Percentiles rank a stretch among this genome's conserved stretches.
These are phyloP conservation scores for Acanthopagrus latus DNA, from an alignment of 2,797 vertebrate genomes.

Conservation along the genomic window DNA sequence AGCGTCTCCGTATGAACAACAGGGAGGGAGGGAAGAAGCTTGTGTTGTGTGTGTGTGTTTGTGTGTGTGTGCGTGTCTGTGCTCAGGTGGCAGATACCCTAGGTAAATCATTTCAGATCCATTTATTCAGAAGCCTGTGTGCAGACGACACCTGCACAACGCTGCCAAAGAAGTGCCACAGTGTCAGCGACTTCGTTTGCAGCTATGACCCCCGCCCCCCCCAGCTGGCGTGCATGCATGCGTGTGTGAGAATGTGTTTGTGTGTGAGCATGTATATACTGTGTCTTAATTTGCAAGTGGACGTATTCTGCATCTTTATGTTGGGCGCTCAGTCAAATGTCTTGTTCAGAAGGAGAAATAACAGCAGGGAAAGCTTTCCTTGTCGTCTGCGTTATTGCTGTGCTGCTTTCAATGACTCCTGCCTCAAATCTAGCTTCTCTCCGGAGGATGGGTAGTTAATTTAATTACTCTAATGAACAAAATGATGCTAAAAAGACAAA, in stretches of 20 bases:
- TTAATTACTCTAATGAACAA: conserved; percentile 79
- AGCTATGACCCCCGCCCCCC: conserved; percentile 65
- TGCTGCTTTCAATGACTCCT: conserved; percentile 62
- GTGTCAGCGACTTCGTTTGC: conserved; percentile 80
- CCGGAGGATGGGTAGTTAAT: conserved; percentile 67
- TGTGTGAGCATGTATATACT: conserved; percentile 17
- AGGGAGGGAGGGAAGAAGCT: conserved; percentile 21
- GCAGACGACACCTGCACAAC: conserved; percentile 73
- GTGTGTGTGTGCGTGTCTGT: conserved; percentile 41
- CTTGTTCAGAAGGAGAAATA: conserved; percentile 37
- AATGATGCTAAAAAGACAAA: conserved; percentile 53
- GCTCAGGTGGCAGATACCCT: conserved; percentile 79
- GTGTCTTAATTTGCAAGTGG: conserved; percentile 21
- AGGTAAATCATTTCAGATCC: conserved; percentile 82
- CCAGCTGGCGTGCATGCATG: conserved; percentile 8
- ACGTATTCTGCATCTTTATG: conserved; percentile 25
- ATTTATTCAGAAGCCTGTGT: conserved; percentile 80
- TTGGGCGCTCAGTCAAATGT: conserved; percentile 49
- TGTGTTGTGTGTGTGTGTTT: not conserved
- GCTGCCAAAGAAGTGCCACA: conserved; percentile 83
- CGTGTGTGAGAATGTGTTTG: conserved; percentile 10
- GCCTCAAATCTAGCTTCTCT: conserved; percentile 63
- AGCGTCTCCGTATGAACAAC: conserved; percentile 58
- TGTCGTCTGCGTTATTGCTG: conserved; percentile 41
- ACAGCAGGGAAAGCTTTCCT: conserved; percentile 26